Conservation (phyloP, 2,888 invertebrate genomes). For the Timandra comae region DNA sequence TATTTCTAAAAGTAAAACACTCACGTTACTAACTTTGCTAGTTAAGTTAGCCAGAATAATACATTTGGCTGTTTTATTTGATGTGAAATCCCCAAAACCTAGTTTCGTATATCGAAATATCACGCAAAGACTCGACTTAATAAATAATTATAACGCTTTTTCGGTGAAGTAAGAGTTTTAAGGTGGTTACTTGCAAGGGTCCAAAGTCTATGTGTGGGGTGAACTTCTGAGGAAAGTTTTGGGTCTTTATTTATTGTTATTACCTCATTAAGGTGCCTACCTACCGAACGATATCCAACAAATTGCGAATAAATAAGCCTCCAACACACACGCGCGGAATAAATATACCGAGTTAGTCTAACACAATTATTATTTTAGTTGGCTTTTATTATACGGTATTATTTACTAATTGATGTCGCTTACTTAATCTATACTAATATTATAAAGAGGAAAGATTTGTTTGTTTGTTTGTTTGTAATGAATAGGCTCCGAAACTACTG, state of each 20-base stretch:
- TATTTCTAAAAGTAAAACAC: no score
- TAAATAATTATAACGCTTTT: slow-evolving; percentile 54
- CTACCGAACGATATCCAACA: slow-evolving; percentile 72
- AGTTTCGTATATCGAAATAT: slow-evolving; percentile 15
- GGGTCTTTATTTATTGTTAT: slow-evolving; percentile 77
- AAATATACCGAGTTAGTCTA: slow-evolving; percentile 44
- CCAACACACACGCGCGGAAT: slow-evolving; percentile 51
- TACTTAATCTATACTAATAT: no score
- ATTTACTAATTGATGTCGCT: no score
- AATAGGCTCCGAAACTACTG: no score
- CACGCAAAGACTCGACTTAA: slow-evolving; percentile 27
- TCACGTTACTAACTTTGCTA: no score
- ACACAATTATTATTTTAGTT: slow-evolving; percentile 37
- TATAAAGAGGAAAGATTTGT: no score
- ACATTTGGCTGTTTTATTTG: no score
- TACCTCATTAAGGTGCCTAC: slow-evolving; percentile 74
- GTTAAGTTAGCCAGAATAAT: no score
- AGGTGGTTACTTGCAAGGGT: slow-evolving; percentile 65
- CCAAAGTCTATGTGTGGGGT: slow-evolving; percentile 49
- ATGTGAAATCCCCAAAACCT: slow-evolving; percentile 10
- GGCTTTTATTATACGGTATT: no score
- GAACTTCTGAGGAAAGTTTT: slow-evolving; percentile 69
- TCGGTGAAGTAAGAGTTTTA: slow-evolving; percentile 57
- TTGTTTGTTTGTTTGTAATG: no score
- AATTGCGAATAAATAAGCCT: slow-evolving; percentile 73